These are phyloP conservation scores for Brachionus asplanchnoidis DNA, from an alignment of 1,140 invertebrate species.

Conservation along the genomic window DNA sequence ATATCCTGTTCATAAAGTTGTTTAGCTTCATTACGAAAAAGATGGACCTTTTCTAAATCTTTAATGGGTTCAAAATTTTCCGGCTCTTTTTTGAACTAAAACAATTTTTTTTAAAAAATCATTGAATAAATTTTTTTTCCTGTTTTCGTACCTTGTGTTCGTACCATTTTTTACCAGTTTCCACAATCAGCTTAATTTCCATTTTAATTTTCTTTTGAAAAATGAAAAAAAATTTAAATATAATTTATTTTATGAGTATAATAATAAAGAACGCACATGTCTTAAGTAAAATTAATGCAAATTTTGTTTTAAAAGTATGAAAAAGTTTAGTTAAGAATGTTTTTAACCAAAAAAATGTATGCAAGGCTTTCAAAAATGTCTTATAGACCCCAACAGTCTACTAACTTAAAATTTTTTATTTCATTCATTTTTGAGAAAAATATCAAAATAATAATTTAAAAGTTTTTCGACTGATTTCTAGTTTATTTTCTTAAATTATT, in stretches of 20 bases:
- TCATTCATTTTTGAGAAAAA: too few relatives aligned
- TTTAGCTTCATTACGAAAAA: slow-evolving; percentile 22
- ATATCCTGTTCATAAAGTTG: slow-evolving; percentile 58
- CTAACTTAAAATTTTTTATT: too few relatives aligned
- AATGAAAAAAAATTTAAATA: neutral
- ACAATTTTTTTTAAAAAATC: slow-evolving; percentile 10
- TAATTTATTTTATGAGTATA: neutral
- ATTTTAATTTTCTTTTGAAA: neutral
- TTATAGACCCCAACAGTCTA: neutral
- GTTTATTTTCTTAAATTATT: too few relatives aligned
- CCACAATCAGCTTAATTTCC: slow-evolving; percentile 10
- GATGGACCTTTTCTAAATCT: slow-evolving; percentile 10
- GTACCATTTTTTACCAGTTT: slow-evolving; percentile 2
- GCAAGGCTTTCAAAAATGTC: neutral
- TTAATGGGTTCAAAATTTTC: neutral
- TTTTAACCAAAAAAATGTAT: neutral
- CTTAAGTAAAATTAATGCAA: neutral
- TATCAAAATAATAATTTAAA: too few relatives aligned
- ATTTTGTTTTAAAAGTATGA: neutral
- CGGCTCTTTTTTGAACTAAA: slow-evolving; percentile 33
- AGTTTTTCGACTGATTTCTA: too few relatives aligned
- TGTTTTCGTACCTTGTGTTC: neutral
- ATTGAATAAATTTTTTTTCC: neutral
- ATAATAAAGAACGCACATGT: neutral
- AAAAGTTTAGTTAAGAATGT: neutral